Base-by-base conservation (phyloP, 1,140 invertebrate genomes). In the Rhagoletis pomonella region DNA sequence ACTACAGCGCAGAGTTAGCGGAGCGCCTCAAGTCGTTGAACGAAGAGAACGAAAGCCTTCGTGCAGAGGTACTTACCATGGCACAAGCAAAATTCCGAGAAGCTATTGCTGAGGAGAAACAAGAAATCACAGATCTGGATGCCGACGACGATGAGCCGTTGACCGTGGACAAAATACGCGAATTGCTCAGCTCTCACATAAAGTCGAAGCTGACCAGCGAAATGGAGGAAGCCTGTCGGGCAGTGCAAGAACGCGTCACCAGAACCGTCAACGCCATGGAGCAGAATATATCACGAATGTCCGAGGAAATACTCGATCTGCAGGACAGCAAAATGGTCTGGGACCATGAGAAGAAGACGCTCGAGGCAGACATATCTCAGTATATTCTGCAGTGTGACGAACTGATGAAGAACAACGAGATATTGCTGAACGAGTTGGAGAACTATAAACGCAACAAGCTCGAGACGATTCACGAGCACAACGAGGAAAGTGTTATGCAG, bases 381-480 rank as follows among this genome's bases (percentile, higher is more conserved):
- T 95, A 94, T 84, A 95, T 95, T 89, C 91, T 94, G n/a, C 95
- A 96, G 91, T 94, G 95, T 86, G 94, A 94, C 65, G 95, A 95
- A 92, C 94, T 95, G 90, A 95, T 95, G 89, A 95, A 95, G 89
- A 96, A 95, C 90, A 96, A 96, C 89, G 95, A 96, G 90, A 93
- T 95, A 88, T 91, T 96, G 19, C 94, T 96, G 89, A 94, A 94
- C 85, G 95, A 96, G 91, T 94, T 96, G 88, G 94, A 95, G 19
- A 93, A 94, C 42, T 93, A 94, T 87, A 95, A 95, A 91, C 94
- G 94, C 89, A 94, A 94, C 50, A 95, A 95, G 88, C 91, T 96
- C 85, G 95, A 96, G 90, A 95, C 95, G 10, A 96, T 96, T 85
- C 94, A 95, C 69, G 95, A 96, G 92, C 94, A 95, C 3, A 95